phyloP scores from a whole-genome alignment of 2,888 invertebrate genomes.

The Agrypnus murinus region DNA sequence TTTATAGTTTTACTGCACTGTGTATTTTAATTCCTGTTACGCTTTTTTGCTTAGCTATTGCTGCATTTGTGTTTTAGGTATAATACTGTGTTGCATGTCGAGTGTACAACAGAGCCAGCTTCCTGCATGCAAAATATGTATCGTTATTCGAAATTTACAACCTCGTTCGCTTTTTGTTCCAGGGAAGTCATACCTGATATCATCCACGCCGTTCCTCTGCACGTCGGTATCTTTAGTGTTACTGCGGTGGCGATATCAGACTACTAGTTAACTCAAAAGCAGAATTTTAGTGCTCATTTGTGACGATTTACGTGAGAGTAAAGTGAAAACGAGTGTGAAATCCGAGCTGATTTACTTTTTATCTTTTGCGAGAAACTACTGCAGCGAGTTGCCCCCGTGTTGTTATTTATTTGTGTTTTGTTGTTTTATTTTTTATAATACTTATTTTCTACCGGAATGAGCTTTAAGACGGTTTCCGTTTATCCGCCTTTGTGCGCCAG shows the following conservation, averaged over 20 bases:
- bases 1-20: no score
- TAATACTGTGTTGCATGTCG: no score
- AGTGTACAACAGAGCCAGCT: no score
- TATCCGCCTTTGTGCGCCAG: conserved; percentile 39
- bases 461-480: conserved; percentile 32
- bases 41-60: no score
- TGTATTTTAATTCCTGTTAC: no score
- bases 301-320: conserved; percentile 49
- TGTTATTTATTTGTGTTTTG: conserved; percentile 21
- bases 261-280: conserved; percentile 49
- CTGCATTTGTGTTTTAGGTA: no score
- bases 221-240: conserved; percentile 38
- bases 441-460: conserved; percentile 32
- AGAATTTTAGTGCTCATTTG: conserved; percentile 51
- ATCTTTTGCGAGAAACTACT: conserved; percentile 27
- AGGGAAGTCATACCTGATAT: conserved; percentile 38
- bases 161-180: conserved; percentile 32
- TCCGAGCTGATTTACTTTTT: conserved; percentile 27
- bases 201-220: conserved; percentile 34
- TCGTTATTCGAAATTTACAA: background rate
- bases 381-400: conserved; percentile 15
- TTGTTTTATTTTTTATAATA: conserved; percentile 36
- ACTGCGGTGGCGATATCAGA: conserved; percentile 34
- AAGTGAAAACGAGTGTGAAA: conserved; percentile 52
- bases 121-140: no score